Conservation (phyloP, 2,113 vertebrate species). For the Apodemus sylvaticus region DNA sequence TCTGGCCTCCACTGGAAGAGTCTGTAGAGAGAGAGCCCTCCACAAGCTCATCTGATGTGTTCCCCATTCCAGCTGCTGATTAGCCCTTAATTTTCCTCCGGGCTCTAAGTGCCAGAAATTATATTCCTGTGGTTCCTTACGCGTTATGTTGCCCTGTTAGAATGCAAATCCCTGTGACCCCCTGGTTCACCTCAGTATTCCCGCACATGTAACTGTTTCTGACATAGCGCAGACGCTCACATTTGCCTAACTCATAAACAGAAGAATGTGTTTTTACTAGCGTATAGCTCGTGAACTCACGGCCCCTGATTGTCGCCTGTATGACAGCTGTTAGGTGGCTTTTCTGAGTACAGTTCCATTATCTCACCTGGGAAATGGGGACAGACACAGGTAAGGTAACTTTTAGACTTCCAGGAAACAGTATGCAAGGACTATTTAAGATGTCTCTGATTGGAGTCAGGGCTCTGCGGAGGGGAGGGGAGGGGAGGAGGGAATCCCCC, state of each 20-base stretch:
- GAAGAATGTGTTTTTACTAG: background rate
- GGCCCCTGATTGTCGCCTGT: background rate
- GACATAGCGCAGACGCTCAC: background rate
- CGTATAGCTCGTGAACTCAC: background rate
- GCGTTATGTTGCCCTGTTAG: slow-evolving; percentile 13
- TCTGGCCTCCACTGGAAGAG: background rate
- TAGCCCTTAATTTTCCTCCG: background rate
- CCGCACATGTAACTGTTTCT: background rate
- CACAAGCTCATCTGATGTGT: background rate
- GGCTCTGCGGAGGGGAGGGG: background rate
- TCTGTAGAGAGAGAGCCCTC: background rate
- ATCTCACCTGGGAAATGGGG: background rate
- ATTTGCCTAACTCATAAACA: background rate
- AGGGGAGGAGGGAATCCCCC: no score
- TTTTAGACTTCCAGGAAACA: background rate
- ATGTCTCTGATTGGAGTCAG: background rate
- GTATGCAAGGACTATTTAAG: rapidly evolving
- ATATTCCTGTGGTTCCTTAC: slow-evolving; percentile 2
- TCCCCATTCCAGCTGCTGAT: background rate
- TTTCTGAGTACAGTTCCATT: background rate
- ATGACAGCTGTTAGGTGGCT: background rate
- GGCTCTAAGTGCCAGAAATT: background rate
- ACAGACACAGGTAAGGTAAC: no score
- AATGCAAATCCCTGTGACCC: slow-evolving; percentile 26
- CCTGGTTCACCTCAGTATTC: background rate